Base-by-base conservation (phyloP, 2,797 vertebrate species). In the Melanotaenia maccullochi region DNA sequence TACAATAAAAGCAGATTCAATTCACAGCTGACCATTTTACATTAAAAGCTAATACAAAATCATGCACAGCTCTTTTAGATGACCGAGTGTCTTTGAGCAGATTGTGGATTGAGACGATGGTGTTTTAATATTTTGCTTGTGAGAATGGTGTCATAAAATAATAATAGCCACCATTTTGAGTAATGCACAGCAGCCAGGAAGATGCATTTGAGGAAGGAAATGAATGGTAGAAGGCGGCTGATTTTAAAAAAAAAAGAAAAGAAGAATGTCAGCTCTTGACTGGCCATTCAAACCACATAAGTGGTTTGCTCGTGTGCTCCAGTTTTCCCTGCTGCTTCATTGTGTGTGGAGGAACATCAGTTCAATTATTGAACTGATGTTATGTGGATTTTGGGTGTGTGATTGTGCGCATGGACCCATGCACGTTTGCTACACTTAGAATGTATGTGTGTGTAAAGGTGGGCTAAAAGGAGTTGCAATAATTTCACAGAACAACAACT, bases 401-500 rank as follows among this genome's bases (percentile, higher is more conserved):
- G 55, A 25, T 66, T 68, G 74, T 72, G 72, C 38, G 51, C 5
- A 22, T 44, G 66, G 68, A 42, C 63, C 36, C 9, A n/a, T 49
- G 76, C 60, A 75, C 54, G 51, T 42, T 72, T 73, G 55, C 25
- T 68, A 65, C 76, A 75, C 76, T 54, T 35, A 60, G 61, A 75
- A 49, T 55, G 6, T 52, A 64, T 73, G 60, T 78, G 64, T 58
- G 58, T 52, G 52, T 54, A 35, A 63, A 76, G 74, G 44, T 83
- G 75, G 69, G 63, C 65, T 82, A 44, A 78, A 77, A 79, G 75
- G 66, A 79, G 66, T 68, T 81, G 83, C 85, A 80, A 82, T 79
- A 64, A 81, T 87, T 89, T 85, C 73, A 77, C 74, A 75, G 71
- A 85, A 82, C 76, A 68, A 78, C 68, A 70, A 84, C 74, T 79